Conservation (phyloP, 2,113 vertebrate species). For the Clarias magur region DNA sequence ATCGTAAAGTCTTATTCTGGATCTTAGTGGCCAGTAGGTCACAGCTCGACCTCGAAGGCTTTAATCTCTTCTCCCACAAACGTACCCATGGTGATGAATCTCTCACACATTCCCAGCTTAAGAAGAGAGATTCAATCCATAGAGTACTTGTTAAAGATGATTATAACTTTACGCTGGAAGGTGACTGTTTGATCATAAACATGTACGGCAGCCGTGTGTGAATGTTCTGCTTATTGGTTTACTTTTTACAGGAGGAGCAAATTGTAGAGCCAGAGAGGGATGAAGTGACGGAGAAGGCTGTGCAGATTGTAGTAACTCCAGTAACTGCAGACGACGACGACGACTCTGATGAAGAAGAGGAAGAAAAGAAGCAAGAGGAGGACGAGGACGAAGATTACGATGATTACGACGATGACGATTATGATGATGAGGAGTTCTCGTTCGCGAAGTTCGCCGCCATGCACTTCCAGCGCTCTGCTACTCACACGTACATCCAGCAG, state of each 20-base stretch:
- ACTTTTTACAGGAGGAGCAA: slow-evolving; percentile 15
- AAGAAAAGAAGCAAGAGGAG: slow-evolving; percentile 60
- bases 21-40: too few species aligned
- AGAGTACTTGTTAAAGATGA: background rate
- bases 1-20: background rate
- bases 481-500: slow-evolving; percentile 73
- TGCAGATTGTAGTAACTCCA: background rate
- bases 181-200: background rate
- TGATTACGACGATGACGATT: slow-evolving; percentile 58
- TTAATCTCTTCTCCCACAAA: background rate
- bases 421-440: slow-evolving; percentile 71
- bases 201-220: background rate
- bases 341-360: background rate
- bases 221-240: background rate
- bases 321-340: too few species aligned
- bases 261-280: background rate
- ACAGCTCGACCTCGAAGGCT: background rate
- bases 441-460: slow-evolving; percentile 83
- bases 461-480: slow-evolving; percentile 82
- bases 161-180: background rate
- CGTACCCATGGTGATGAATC: background rate
- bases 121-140: background rate
- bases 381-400: slow-evolving; percentile 63
- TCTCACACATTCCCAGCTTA: background rate
- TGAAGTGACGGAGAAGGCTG: background rate